Conservation (phyloP, 2,113 vertebrate species). For the Burhinus bistriatus region DNA sequence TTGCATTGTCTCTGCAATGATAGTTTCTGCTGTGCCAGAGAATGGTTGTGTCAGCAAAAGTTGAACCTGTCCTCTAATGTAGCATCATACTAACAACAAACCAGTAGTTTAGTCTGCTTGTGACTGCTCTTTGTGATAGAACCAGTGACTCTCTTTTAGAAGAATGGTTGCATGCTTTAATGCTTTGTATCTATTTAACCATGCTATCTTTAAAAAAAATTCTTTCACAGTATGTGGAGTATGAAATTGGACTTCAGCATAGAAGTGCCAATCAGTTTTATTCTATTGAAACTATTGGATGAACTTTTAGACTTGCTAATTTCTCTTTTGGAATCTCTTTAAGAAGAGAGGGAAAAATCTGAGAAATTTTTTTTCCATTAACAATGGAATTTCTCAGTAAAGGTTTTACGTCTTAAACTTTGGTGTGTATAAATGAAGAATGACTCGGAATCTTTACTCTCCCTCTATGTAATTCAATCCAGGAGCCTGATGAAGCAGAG, state of each 20-base stretch:
- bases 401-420: background rate
- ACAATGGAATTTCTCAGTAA: background rate
- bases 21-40: background rate
- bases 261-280: background rate
- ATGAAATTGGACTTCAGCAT: background rate
- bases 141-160: background rate
- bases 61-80: background rate
- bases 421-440: background rate
- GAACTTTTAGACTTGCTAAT: background rate
- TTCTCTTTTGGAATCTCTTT: background rate
- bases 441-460: background rate
- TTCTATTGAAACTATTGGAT: background rate
- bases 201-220: background rate
- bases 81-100: background rate
- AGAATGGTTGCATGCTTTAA: background rate
- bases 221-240: background rate
- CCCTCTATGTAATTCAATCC: background rate
- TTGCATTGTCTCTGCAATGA: background rate
- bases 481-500: slow-evolving; percentile 72
- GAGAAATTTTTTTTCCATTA: background rate
- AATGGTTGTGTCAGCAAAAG: background rate
- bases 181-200: background rate
- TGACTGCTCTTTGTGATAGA: background rate
- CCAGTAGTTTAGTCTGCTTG: background rate
- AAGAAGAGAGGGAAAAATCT: background rate